Base-by-base conservation (phyloP, 2,113 vertebrate genomes). In the Leucopternis melanops region DNA sequence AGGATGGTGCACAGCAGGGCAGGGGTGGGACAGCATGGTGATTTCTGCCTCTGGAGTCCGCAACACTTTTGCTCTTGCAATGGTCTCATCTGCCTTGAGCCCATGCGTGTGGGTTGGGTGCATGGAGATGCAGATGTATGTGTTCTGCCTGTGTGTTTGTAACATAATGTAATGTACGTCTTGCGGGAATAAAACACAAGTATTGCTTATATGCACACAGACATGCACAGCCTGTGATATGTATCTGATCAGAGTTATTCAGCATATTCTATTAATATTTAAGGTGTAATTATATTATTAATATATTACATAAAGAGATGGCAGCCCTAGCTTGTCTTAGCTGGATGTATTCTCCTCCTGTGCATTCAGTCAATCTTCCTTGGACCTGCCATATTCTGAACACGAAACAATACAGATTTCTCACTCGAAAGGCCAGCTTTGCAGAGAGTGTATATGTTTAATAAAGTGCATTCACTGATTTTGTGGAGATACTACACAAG, bases 401-500 rank as follows among this genome's bases (percentile, higher is more conserved):
- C 70, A 50, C 0, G 8, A 55, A 58, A 84, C 54, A 87, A 58
- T 88, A 70, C 44, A 9, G 50, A 74, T 85, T 83, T 78, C 67
- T 88, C 44, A 44, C 61, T 65, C 32, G 59, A 69, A 92, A 95
- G 91, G 86, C 89, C 94, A 84, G 95, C 96, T 87, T 94, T 97
- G 63, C 81, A 77, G 93, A 61, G 85, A 44, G 67, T 31, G 54
- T 92, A 10, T 92, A 75, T 85, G 84, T 96, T 95, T 97, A 87
- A 96, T 95, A 95, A 95, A 95, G 89, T 54, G 66, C 95, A 97
- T 97, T 97, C 93, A 70, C 77, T 94, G 96, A 97, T 98, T 97
- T 97, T 98, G 94, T 97, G 95, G 96, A 95, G 97, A 97, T 95
- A 88, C 96, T 94, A 57, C 95, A 91, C 81, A 61, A 95, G 97